These are phyloP conservation scores for Illadopsis cleaveri DNA, from an alignment of 2,113 vertebrate species.

Conservation along the genomic window DNA sequence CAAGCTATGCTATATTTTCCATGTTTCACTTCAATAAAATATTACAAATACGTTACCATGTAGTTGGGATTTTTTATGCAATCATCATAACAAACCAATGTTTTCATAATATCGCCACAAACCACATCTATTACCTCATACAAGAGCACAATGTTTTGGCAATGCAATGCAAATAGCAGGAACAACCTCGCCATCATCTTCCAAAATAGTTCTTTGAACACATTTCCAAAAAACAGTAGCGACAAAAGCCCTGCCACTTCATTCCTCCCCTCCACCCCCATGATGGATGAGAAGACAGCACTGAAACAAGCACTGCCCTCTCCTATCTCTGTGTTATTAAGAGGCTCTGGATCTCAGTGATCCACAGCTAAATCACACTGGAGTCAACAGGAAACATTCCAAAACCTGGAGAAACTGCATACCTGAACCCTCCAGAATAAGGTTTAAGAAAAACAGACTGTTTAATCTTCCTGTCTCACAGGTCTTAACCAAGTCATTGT, in stretches of 20 bases:
- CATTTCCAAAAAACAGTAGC: background rate
- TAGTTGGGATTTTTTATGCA: conserved; percentile 38
- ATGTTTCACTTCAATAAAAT: conserved; percentile 30
- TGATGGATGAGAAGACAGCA: background rate
- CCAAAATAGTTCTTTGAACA: conserved; percentile 18
- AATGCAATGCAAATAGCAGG: background rate
- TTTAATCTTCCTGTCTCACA: background rate
- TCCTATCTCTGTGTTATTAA: background rate
- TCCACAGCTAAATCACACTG: background rate
- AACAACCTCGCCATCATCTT: conserved; percentile 30
- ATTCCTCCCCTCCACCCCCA: background rate
- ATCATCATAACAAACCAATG: conserved; percentile 20
- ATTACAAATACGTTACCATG: conserved; percentile 42
- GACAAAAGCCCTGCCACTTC: background rate
- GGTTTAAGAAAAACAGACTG: background rate
- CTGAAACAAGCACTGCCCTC: background rate
- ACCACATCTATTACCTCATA: conserved; percentile 37
- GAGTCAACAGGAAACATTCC: background rate
- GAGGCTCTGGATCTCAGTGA: background rate
- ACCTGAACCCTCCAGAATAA: background rate
- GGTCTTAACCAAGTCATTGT: background rate
- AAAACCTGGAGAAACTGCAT: background rate
- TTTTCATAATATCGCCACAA: conserved; percentile 34
- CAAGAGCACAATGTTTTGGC: background rate
- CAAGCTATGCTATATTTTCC: conserved; percentile 20